Evolutionary conservation across 2,888 invertebrate species (phyloP), one percentile per base, ranked within the genome.

Genomic region (Ischnus inquisitorius): DNA sequence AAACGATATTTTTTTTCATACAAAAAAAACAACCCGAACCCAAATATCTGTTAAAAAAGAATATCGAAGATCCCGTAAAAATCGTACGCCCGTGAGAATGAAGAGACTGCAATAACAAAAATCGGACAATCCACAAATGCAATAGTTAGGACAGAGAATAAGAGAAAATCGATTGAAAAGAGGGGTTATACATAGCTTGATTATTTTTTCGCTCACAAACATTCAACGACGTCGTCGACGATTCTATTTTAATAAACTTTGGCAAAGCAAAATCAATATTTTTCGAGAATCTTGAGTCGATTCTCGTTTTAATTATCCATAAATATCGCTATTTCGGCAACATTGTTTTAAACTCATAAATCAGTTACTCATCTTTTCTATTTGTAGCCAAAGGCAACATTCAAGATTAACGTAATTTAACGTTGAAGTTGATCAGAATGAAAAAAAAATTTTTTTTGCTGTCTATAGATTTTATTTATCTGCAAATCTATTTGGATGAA

Each of bases 351-450:
- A 54, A 54, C 54, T 19, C 10, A 34, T 57, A 80, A 68, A 62
- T 25, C 68, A 74, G 74, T 19, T 60, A 54, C 34, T 60, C 28
- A 84, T 85, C 19, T 87, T 90, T 88, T 85, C 78, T 81, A 87
- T 88, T 90, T 90, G 89, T 88, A 89, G 89, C 87, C 64, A 90
- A 89, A 76, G 87, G 89, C 87, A 87, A 84, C 86, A 89, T 51
- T 79, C 84, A 86, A 85, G 85, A 80, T 80, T 88, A 87, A 86
- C 51, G 51, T 54, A 19, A 54, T 88, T 89, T 87, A 68, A 82
- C 87, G 87, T 19, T 43, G n/a, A n/a, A n/a, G n/a, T n/a, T n/a
- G n/a, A n/a, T n/a, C n/a, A n/a, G n/a, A n/a, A n/a, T n/a, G n/a
- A 25, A 43, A 67, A 14, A 22, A 46, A 46, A 1, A 12, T 16